Conservation (phyloP, 2,797 vertebrate species). For the Distichodus sexfasciatus region DNA sequence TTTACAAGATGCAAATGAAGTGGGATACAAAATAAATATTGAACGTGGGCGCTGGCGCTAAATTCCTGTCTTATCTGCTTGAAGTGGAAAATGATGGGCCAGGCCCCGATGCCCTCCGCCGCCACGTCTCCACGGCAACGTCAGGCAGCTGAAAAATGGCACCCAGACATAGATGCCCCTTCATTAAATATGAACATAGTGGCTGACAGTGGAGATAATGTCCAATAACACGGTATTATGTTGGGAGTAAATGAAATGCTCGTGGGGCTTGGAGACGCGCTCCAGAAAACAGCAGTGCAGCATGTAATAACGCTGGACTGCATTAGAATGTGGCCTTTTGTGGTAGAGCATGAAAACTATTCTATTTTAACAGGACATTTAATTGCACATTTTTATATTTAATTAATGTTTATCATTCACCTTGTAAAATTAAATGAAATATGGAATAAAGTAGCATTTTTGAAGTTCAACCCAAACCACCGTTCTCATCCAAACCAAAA, state of each 20-base stretch:
- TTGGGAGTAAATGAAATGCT: slow-evolving; percentile 85
- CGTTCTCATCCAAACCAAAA: slow-evolving; percentile 21
- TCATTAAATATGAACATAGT: slow-evolving; percentile 94
- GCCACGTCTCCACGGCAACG: slow-evolving; percentile 83
- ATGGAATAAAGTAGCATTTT: too few relatives aligned
- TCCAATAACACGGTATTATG: slow-evolving; percentile 92
- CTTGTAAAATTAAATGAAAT: too few relatives aligned
- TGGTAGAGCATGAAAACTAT: not conserved
- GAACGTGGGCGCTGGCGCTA: slow-evolving; percentile 52
- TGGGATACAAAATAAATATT: slow-evolving; percentile 54
- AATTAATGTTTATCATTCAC: too few relatives aligned
- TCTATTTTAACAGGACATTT: too few relatives aligned
- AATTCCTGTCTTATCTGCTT: slow-evolving; percentile 62
- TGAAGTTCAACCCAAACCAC: not conserved
- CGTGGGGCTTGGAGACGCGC: slow-evolving; percentile 79
- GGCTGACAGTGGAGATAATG: slow-evolving; percentile 96
- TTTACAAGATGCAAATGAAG: slow-evolving; percentile 53
- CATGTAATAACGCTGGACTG: not conserved
- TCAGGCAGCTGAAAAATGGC: slow-evolving; percentile 90
- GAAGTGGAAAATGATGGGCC: slow-evolving; percentile 57
- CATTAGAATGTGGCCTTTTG: not conserved
- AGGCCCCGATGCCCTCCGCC: slow-evolving; percentile 50
- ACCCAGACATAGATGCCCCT: slow-evolving; percentile 84
- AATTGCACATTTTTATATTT: not conserved
- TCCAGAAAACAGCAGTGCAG: slow-evolving; percentile 25